Percentiles rank a stretch among this genome's conserved stretches.
phyloP scores from a whole-genome alignment of 2,888 invertebrate species.

The Smittia aterrima region DNA sequence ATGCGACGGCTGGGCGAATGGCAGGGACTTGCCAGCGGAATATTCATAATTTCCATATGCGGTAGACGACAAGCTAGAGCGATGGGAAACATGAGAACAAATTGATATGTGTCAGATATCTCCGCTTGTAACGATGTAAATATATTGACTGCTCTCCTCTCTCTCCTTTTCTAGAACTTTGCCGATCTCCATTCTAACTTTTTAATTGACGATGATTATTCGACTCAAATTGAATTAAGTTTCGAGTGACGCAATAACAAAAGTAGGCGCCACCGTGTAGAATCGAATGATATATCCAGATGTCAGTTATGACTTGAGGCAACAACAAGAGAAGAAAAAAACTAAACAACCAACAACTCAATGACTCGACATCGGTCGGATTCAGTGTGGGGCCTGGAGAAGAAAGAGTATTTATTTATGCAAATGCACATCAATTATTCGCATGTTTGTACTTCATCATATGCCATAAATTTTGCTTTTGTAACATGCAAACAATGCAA shows the following conservation, averaged over 20 bases:
- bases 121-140: background rate
- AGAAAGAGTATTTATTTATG: conserved; percentile 10
- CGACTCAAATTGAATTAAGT: background rate
- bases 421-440: conserved; percentile 7
- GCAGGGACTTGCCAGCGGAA: background rate
- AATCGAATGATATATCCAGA: background rate
- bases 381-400: background rate
- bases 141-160: background rate
- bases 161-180: too few species aligned
- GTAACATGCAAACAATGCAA: conserved; percentile 9
- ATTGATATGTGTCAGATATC: background rate
- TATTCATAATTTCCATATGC: background rate
- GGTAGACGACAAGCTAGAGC: background rate
- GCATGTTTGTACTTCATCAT: conserved; percentile 14
- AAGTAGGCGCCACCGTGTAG: conserved; percentile 11
- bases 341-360: background rate
- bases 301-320: background rate
- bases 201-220: conserved; percentile 14
- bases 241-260: conserved; percentile 5
- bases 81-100: background rate
- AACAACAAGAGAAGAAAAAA: background rate
- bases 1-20: background rate
- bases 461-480: conserved; percentile 6
- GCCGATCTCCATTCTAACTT: background rate
- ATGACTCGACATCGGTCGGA: background rate